These are phyloP conservation scores for Spheniscus humboldti DNA, from an alignment of 2,797 vertebrate species.

Conservation along the genomic window DNA sequence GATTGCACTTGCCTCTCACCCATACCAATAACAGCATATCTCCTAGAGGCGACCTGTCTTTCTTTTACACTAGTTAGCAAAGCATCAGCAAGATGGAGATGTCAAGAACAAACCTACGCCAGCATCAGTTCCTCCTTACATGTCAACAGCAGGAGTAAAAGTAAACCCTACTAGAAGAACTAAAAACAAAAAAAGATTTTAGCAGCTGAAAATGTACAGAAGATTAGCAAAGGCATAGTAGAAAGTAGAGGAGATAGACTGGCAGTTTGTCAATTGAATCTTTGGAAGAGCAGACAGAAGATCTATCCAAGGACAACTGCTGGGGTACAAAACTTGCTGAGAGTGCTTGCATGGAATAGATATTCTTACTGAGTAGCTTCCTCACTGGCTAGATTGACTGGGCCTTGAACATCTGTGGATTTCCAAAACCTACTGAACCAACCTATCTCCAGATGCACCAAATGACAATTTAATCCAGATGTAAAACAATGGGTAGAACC, in stretches of 20 bases:
- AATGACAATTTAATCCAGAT: neutral
- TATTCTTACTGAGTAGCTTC: neutral
- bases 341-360: neutral
- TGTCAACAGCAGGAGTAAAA: neutral
- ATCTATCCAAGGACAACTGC: neutral
- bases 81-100: neutral
- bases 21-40: neutral
- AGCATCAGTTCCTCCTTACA: neutral
- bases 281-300: neutral
- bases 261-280: constrained; percentile 3
- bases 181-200: neutral
- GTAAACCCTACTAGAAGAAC: neutral
- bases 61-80: neutral
- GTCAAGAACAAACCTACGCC: neutral
- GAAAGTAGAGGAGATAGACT: neutral
- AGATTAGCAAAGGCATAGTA: neutral
- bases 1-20: neutral
- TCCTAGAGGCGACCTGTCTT: neutral
- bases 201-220: neutral
- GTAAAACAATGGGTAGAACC: constrained; percentile 16
- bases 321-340: neutral
- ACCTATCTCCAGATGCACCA: neutral
- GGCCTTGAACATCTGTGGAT: neutral
- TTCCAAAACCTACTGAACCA: constrained; percentile 3
- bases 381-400: neutral